Conservation (phyloP, 2,888 invertebrate species). For the Hemicrepidius hirtus region DNA sequence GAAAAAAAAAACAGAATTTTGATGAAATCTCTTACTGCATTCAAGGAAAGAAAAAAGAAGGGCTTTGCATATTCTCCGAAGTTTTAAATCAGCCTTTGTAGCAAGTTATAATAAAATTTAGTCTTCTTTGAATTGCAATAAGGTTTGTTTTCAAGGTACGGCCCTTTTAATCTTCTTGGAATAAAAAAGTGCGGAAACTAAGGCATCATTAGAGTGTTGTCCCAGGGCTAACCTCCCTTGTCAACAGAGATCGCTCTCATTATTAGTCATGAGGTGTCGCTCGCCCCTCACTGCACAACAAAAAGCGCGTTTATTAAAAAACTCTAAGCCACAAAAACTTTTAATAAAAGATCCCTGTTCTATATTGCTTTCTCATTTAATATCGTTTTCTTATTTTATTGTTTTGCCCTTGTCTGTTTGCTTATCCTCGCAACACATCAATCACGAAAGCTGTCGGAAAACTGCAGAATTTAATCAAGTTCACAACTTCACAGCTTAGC, state of each 20-base stretch:
- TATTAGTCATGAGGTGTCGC: conserved; percentile 64
- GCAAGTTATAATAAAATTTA: conserved; percentile 46
- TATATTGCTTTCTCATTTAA: conserved; percentile 67
- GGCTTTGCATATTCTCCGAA: conserved; percentile 39
- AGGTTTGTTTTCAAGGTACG: conserved; percentile 36
- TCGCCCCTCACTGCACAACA: conserved; percentile 56
- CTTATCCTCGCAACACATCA: conserved; percentile 67
- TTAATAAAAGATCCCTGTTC: conserved; percentile 66
- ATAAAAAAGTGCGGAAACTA: conserved; percentile 44
- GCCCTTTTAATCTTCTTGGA: conserved; percentile 31
- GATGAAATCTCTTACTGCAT: conserved; percentile 10
- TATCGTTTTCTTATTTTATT: conserved; percentile 64
- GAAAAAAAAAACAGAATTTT: conserved; percentile 23
- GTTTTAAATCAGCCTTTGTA: conserved; percentile 38
- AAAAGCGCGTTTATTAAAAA: conserved; percentile 66
- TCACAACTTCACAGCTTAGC: conserved; percentile 59
- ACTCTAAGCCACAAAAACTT: conserved; percentile 66
- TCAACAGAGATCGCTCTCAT: conserved; percentile 59
- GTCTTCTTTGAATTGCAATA: conserved; percentile 42
- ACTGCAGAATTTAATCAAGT: conserved; percentile 69
- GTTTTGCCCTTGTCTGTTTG: conserved; percentile 64
- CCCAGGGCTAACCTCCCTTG: conserved; percentile 45
- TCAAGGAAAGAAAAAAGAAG: conserved; percentile 15
- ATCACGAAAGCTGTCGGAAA: conserved; percentile 67
- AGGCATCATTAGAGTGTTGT: conserved; percentile 48